Percentiles rank a stretch among this genome's conserved stretches.
These are phyloP conservation scores for Sternarchorhynchus goeldii DNA, from an alignment of 2,797 vertebrate species.

Conservation along the genomic window DNA sequence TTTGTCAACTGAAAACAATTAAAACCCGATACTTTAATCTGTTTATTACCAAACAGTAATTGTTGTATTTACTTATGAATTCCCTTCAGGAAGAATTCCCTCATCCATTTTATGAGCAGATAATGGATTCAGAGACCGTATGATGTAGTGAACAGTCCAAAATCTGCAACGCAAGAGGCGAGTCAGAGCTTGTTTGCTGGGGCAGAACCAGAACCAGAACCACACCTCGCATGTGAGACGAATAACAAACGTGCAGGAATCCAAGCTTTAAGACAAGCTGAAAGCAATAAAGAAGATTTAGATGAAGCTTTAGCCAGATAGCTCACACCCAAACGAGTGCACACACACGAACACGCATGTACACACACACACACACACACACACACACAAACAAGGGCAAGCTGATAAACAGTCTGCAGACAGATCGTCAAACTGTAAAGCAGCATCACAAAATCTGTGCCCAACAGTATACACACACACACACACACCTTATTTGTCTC, in stretches of 20 bases:
- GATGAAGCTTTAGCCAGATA: slow-evolving; percentile 11
- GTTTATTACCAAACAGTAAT: slow-evolving; percentile 5
- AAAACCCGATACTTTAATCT: slow-evolving; percentile 8
- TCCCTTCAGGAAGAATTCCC: slow-evolving; percentile 28
- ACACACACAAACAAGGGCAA: slow-evolving; percentile 24
- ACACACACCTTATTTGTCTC: slow-evolving; percentile 30
- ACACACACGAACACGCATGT: slow-evolving; percentile 9
- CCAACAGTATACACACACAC: slow-evolving; percentile 3
- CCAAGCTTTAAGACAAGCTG: slow-evolving; percentile 12
- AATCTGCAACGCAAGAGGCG: slow-evolving; percentile 22
- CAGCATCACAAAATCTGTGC: slow-evolving; percentile 8
- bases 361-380: slow-evolving; percentile 16
- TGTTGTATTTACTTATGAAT: slow-evolving; percentile 11
- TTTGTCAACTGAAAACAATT: not conserved
- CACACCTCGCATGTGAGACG: slow-evolving; percentile 21
- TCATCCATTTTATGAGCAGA: slow-evolving; percentile 17
- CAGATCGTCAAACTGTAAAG: slow-evolving; percentile 12
- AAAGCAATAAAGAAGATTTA: slow-evolving; percentile 38
- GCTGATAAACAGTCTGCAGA: slow-evolving; percentile 22
- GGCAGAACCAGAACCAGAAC: slow-evolving; percentile 35
- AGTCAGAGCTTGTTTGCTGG: slow-evolving; percentile 42
- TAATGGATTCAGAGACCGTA: slow-evolving; percentile 32
- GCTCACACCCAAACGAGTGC: not conserved
- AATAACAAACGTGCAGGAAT: slow-evolving; percentile 37
- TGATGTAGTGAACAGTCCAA: slow-evolving; percentile 20